A percentile compares a stretch with the other conserved stretches of the same genome.
Conservation (phyloP, 2,888 invertebrate genomes). For the Deroplatys truncata region DNA sequence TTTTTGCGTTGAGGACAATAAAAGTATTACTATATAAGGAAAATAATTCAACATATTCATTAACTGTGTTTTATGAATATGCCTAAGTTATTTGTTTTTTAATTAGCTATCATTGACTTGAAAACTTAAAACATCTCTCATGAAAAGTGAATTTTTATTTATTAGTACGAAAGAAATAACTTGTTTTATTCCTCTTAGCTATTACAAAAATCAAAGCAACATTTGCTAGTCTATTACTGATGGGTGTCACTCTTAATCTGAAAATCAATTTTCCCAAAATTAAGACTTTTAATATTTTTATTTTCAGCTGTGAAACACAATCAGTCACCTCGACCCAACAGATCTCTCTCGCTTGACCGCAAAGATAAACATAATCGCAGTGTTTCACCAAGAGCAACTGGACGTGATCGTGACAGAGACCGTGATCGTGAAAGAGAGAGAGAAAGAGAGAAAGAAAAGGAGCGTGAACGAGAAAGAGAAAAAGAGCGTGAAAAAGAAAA, state of each 20-base stretch:
- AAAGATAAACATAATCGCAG: constrained; percentile 33
- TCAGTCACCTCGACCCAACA: constrained; percentile 28
- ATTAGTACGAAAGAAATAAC: too few relatives aligned
- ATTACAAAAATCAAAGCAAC: too few relatives aligned
- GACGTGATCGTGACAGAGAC: constrained; percentile 37
- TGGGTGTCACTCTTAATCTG: neutral
- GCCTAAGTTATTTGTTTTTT: too few relatives aligned
- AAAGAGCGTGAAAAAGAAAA: constrained; percentile 39
- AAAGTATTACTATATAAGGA: too few relatives aligned
- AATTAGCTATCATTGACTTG: too few relatives aligned
- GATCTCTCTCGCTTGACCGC: constrained; percentile 30
- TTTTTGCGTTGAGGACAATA: too few relatives aligned
- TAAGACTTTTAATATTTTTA: neutral
- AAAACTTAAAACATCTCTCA: too few relatives aligned
- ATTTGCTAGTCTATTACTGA: too few relatives aligned
- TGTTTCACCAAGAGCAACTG: constrained; percentile 30
- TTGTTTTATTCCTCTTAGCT: too few relatives aligned
- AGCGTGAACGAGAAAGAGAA: constrained; percentile 40
- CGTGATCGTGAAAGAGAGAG: constrained; percentile 40
- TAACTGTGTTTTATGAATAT: too few relatives aligned
- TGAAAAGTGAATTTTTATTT: too few relatives aligned
- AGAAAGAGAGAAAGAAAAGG: constrained; percentile 40
- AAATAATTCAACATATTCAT: too few relatives aligned
- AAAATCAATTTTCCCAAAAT: neutral
- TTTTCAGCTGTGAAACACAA: constrained; percentile 21